Evolutionary conservation across 2,113 vertebrate genomes (phyloP).

Genomic region (Heterochromis multidens): DNA sequence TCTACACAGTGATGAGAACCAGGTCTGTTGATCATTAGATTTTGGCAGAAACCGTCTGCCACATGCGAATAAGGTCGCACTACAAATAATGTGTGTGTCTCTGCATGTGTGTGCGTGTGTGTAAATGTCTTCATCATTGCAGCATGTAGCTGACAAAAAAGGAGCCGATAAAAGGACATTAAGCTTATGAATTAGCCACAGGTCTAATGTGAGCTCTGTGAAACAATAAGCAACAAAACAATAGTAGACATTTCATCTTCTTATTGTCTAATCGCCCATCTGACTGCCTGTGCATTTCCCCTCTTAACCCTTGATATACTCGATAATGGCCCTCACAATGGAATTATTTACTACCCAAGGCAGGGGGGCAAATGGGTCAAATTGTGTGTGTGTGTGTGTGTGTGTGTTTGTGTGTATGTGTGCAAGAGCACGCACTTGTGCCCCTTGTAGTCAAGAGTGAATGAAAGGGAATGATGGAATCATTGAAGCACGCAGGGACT

Average conservation of each 20-base stretch:
- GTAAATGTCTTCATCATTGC: slow-evolving; percentile 31
- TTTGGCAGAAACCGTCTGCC: slow-evolving; percentile 48
- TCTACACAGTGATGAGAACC: slow-evolving; percentile 32
- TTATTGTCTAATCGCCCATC: slow-evolving; percentile 72
- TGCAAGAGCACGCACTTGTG: slow-evolving; percentile 15
- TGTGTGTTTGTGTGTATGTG: slow-evolving; percentile 16
- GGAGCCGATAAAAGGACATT: slow-evolving; percentile 41
- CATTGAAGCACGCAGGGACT: slow-evolving; percentile 75
- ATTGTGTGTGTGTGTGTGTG: slow-evolving; percentile 44
- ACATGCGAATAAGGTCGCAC: slow-evolving; percentile 39
- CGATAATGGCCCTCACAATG: slow-evolving; percentile 63
- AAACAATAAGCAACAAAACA: slow-evolving; percentile 59
- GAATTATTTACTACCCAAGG: slow-evolving; percentile 71
- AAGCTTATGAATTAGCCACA: slow-evolving; percentile 47
- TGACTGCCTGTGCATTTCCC: slow-evolving; percentile 51
- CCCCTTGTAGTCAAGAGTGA: slow-evolving; percentile 47
- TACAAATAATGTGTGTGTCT: slow-evolving; percentile 14
- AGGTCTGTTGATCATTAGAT: slow-evolving; percentile 51
- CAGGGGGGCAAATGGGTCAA: slow-evolving; percentile 66
- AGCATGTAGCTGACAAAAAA: slow-evolving; percentile 3
- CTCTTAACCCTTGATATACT: slow-evolving; percentile 65
- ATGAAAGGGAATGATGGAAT: slow-evolving; percentile 72
- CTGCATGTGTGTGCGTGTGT: background rate
- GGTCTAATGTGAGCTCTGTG: slow-evolving; percentile 53
- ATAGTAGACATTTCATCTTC: slow-evolving; percentile 64